These are phyloP conservation scores for Colostygia pectinataria DNA, from an alignment of 2,888 invertebrate genomes.

Conservation along the genomic window DNA sequence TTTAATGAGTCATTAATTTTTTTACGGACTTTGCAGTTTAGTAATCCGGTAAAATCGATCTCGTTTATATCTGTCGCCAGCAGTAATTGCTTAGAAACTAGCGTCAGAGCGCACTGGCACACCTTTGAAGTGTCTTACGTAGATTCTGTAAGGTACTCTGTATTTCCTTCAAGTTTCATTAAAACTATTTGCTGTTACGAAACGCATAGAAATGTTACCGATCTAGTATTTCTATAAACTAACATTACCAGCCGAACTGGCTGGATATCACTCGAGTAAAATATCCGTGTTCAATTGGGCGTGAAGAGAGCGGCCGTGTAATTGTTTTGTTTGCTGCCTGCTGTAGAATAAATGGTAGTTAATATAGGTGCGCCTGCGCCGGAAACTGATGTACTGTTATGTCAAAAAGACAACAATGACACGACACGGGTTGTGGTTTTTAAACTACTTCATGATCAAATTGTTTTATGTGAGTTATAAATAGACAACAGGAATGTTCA, in stretches of 20 bases:
- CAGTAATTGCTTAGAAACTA: too few species aligned
- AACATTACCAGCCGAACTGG: not conserved
- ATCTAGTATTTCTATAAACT: constrained; percentile 5
- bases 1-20: too few species aligned
- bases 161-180: constrained; percentile 1
- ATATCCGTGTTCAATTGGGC: constrained; percentile 53
- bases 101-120: too few species aligned
- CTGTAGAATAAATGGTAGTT: constrained; percentile 7
- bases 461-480: too few species aligned
- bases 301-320: constrained; percentile 45
- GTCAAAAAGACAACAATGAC: constrained; percentile 8
- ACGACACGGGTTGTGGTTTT: too few species aligned
- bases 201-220: constrained; percentile 5
- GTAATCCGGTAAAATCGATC: too few species aligned
- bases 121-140: not conserved
- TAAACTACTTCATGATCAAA: too few species aligned
- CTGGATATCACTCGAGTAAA: constrained; percentile 27
- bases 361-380: constrained; percentile 15
- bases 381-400: constrained; percentile 23
- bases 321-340: constrained; percentile 38
- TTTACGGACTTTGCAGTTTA: too few species aligned
- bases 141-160: not conserved
- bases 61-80: too few species aligned
- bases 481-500: not conserved
- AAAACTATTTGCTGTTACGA: constrained; percentile 10